These are phyloP conservation scores for Anastrepha obliqua DNA, from an alignment of 1,140 invertebrate species.

Conservation along the genomic window DNA sequence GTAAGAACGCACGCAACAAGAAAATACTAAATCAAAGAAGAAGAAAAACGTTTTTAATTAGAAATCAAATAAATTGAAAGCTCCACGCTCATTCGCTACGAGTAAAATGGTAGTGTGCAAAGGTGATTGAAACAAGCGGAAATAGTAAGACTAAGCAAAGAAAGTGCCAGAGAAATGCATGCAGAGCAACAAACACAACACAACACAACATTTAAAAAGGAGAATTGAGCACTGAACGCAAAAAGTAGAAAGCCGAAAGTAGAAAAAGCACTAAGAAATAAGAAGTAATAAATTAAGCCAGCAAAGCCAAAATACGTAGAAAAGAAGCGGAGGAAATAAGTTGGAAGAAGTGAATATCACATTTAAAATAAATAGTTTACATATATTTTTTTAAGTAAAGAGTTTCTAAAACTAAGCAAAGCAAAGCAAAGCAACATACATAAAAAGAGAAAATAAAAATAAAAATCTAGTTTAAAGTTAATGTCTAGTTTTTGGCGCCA, in stretches of 20 bases:
- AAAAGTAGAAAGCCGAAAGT: slow-evolving; percentile 16
- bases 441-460: slow-evolving; percentile 21
- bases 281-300: slow-evolving; percentile 20
- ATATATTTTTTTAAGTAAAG: slow-evolving; percentile 54
- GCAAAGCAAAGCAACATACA: slow-evolving; percentile 15
- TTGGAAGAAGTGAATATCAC: slow-evolving; percentile 37
- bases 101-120: slow-evolving; percentile 2
- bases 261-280: background rate
- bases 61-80: slow-evolving; percentile 47
- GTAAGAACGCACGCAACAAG: slow-evolving; percentile 5
- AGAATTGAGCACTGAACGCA: slow-evolving; percentile 38
- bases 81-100: background rate
- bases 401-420: slow-evolving; percentile 53
- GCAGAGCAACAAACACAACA: background rate
- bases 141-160: slow-evolving; percentile 41
- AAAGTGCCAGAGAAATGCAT: slow-evolving; percentile 21
- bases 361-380: slow-evolving; percentile 43
- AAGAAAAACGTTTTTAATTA: slow-evolving; percentile 38
- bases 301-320: slow-evolving; percentile 34
- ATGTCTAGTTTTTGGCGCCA: background rate
- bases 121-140: slow-evolving; percentile 27
- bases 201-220: background rate
- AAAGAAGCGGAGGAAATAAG: slow-evolving; percentile 47
- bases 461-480: slow-evolving; percentile 32
- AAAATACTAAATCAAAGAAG: slow-evolving; percentile 24